Evolutionary conservation across 2,797 vertebrate genomes (phyloP).

Genomic region (Pipistrellus nathusii): DNA sequence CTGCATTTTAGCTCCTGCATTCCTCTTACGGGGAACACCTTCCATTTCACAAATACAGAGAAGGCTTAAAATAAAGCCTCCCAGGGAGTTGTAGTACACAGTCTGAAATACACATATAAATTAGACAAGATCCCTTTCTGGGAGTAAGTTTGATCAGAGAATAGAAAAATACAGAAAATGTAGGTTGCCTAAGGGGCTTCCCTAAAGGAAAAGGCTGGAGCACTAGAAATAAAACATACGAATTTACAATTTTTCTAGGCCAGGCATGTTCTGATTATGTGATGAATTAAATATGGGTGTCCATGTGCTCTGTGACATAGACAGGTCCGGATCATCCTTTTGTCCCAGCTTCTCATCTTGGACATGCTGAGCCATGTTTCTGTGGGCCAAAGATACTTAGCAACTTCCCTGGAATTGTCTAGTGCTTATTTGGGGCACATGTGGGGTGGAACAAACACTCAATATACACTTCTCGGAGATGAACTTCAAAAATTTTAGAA

Average conservation of each 20-base stretch:
- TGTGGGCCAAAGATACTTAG: not conserved
- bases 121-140: conserved; percentile 50
- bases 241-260: not conserved
- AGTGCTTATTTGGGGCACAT: not conserved
- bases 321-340: not conserved
- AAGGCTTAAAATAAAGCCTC: conserved; percentile 67
- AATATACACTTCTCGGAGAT: not conserved
- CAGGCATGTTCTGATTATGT: not conserved
- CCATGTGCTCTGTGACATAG: not conserved
- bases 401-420: not conserved
- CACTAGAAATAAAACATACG: not conserved
- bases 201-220: not conserved
- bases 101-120: conserved; percentile 56
- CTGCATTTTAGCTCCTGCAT: conserved; percentile 29
- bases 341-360: not conserved
- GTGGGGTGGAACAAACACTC: not conserved
- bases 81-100: conserved; percentile 36
- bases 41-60: conserved; percentile 57
- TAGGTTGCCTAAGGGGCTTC: not conserved
- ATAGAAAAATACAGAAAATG: conserved; percentile 26
- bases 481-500: conserved; percentile 1
- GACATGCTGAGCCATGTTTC: not conserved
- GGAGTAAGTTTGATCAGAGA: conserved; percentile 51
- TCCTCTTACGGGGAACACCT: conserved; percentile 46
- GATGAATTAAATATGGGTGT: not conserved